Conservation (phyloP, 2,888 invertebrate genomes). For the Lutraria lutraria region DNA sequence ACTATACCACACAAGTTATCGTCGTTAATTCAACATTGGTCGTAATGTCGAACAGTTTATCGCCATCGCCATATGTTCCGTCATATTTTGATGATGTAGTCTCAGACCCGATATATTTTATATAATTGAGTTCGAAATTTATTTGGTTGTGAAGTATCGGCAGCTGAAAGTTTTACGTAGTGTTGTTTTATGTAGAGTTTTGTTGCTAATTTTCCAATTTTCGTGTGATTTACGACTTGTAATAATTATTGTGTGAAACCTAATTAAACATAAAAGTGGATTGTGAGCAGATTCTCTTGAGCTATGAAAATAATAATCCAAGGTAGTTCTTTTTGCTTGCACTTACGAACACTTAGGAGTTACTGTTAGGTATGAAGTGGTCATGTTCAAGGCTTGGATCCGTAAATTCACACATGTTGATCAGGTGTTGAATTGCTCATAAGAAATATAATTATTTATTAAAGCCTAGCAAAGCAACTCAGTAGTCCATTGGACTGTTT, state of each 20-base stretch:
- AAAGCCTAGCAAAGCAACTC: neutral
- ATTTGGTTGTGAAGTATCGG: neutral
- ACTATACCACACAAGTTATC: neutral
- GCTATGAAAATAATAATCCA: neutral
- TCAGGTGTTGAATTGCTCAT: neutral
- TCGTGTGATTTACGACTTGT: neutral
- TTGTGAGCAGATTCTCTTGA: neutral
- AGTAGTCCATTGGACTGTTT: neutral
- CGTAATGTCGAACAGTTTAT: neutral
- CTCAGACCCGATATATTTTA: neutral
- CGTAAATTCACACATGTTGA: neutral
- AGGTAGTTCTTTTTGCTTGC: neutral
- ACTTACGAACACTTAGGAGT: neutral
- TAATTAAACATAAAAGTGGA: conserved; percentile 1
- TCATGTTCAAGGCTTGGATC: neutral
- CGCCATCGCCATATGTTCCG: neutral
- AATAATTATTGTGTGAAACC: neutral
- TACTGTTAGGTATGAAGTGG: neutral
- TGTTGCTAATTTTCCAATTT: neutral
- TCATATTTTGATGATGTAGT: neutral
- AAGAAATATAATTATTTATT: neutral
- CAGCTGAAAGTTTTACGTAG: neutral
- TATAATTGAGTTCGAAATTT: conserved; percentile 24
- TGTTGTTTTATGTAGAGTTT: conserved; percentile 1
- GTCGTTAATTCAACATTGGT: neutral